Conservation (phyloP, 2,888 invertebrate genomes). For the Cerceris ruficornis region DNA sequence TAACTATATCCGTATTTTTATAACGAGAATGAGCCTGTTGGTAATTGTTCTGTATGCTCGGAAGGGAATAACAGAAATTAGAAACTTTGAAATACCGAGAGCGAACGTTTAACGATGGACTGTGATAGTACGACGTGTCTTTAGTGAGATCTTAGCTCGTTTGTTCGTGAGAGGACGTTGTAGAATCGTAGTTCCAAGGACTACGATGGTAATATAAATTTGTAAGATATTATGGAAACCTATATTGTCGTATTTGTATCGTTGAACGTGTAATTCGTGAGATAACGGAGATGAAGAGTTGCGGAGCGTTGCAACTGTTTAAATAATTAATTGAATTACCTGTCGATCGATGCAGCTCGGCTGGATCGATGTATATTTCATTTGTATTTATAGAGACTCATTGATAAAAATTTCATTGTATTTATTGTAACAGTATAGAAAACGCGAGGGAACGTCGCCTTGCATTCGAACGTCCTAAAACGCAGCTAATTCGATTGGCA, state of each 20-base stretch:
- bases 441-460: background rate
- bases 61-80: background rate
- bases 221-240: constrained; percentile 25
- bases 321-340: constrained; percentile 18
- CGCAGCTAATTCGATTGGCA: constrained; percentile 1
- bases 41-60: constrained; percentile 32
- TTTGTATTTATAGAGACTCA: constrained; percentile 18
- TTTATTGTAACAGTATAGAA: constrained; percentile 8
- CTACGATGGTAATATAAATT: constrained; percentile 24
- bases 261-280: constrained; percentile 11
- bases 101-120: constrained; percentile 50
- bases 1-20: constrained; percentile 37
- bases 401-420: constrained; percentile 18
- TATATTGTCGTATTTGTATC: constrained; percentile 8
- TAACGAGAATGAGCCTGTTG: constrained; percentile 25
- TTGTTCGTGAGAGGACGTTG: constrained; percentile 22
- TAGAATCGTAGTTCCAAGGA: constrained; percentile 18
- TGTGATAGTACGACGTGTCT: constrained; percentile 64
- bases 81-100: constrained; percentile 17
- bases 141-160: constrained; percentile 37
- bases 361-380: constrained; percentile 3
- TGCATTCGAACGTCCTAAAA: constrained; percentile 5
- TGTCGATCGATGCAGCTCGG: background rate
- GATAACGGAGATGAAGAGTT: background rate
- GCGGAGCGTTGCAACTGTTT: constrained; percentile 9